A percentile compares a stretch with the other conserved stretches of the same genome.
These are phyloP conservation scores for Andrena chrysosceles DNA, from an alignment of 2,888 invertebrate genomes.

Conservation along the genomic window DNA sequence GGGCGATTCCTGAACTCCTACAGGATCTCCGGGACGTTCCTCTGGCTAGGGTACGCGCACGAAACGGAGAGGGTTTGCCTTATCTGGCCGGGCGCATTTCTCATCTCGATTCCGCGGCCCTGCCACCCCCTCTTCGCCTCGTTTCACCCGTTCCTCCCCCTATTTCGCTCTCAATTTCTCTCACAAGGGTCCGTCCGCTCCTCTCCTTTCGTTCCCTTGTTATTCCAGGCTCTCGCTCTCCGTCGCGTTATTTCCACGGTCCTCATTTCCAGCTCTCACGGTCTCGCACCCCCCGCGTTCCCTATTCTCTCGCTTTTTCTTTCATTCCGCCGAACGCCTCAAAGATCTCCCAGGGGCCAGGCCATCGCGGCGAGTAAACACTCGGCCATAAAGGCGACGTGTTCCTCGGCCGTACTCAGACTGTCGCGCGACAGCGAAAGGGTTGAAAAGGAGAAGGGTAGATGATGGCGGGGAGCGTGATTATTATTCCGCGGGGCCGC, in stretches of 20 bases:
- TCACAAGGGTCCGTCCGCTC: background rate
- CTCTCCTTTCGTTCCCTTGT: background rate
- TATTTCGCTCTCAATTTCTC: constrained; percentile 36
- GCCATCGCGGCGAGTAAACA: constrained; percentile 60
- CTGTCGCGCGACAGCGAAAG: constrained; percentile 24
- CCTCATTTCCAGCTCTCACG: background rate
- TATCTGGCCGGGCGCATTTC: constrained; percentile 69
- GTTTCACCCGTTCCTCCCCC: background rate
- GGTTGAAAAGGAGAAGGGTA: constrained; percentile 44
- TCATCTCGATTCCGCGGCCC: constrained; percentile 55
- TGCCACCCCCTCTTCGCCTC: constrained; percentile 1
- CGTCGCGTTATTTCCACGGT: constrained; percentile 20
- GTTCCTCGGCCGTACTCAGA: constrained; percentile 8
- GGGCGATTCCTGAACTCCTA: constrained; percentile 58
- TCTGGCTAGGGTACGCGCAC: constrained; percentile 58
- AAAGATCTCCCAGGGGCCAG: constrained; percentile 31
- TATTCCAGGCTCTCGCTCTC: constrained; percentile 1
- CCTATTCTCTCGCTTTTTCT: constrained; percentile 16
- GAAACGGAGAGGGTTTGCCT: constrained; percentile 73
- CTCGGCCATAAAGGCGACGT: constrained; percentile 26
- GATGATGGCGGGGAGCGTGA: constrained; percentile 45
- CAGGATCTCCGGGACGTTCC: constrained; percentile 59
- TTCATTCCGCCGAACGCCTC: constrained; percentile 39
- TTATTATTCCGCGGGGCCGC: constrained; percentile 56
- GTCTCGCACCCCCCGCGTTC: constrained; percentile 1